Conservation (phyloP, 1,140 invertebrate species). For the Chelonus insularis region DNA sequence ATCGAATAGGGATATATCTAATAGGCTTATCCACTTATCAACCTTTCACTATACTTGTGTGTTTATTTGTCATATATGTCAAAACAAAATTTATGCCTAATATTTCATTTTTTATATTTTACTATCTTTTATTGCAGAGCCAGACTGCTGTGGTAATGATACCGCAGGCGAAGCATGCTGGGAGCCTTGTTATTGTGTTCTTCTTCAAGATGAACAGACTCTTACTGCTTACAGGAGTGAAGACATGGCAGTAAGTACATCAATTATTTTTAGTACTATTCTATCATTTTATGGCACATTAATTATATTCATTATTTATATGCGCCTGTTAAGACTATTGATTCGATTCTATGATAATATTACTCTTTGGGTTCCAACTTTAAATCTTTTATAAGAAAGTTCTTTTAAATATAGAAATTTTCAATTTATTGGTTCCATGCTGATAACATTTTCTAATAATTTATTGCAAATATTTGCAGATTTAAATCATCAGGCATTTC, state of each 20-base stretch:
- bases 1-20: conserved; percentile 4
- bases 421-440: too few species aligned
- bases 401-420: too few species aligned
- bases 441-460: too few species aligned
- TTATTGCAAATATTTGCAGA: too few species aligned
- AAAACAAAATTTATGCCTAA: not conserved
- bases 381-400: too few species aligned
- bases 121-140: conserved; percentile 46
- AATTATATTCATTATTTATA: not conserved
- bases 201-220: conserved; percentile 82
- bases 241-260: conserved; percentile 79
- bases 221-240: conserved; percentile 85
- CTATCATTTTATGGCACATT: not conserved
- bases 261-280: not conserved
- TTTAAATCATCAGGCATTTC: too few species aligned
- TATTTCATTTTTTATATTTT: not conserved
- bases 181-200: conserved; percentile 86
- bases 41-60: conserved; percentile 20
- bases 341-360: too few species aligned
- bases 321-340: too few species aligned
- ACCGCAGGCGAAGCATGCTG: conserved; percentile 64
- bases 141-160: conserved; percentile 56
- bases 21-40: not conserved
- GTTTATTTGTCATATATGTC: not conserved
- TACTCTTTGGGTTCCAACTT: too few species aligned